phyloP scores from a whole-genome alignment of 2,113 vertebrate genomes.

The Leptobrachium leishanense region DNA sequence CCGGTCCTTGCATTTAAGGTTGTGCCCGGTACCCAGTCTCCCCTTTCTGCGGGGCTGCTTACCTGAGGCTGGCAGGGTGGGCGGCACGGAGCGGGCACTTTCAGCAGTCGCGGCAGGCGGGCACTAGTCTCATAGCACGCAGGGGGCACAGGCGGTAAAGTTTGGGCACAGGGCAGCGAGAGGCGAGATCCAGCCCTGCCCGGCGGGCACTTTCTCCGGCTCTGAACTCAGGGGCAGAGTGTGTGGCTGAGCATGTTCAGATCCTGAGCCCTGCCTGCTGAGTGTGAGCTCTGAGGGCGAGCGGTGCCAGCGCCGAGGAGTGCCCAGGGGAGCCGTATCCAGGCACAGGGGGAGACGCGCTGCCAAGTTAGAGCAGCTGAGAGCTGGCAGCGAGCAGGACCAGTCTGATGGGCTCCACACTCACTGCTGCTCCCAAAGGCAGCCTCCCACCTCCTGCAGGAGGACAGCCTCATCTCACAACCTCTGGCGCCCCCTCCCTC shows the following conservation, averaged over 20 bases:
- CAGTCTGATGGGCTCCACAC: conserved; percentile 36
- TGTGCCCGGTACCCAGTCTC: too few species aligned
- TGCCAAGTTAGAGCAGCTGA: conserved; percentile 34
- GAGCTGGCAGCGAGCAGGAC: conserved; percentile 20
- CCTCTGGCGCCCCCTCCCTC: conserved; percentile 45
- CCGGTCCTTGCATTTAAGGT: too few species aligned
- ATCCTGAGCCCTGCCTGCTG: conserved; percentile 57
- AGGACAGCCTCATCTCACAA: conserved; percentile 67
- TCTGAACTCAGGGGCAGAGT: conserved; percentile 74
- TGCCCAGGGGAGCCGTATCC: conserved; percentile 43
- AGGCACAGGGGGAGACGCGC: conserved; percentile 43
- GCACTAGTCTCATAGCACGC: conserved; percentile 33
- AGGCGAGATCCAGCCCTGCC: not conserved
- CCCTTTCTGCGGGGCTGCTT: too few species aligned
- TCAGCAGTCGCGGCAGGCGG: conserved; percentile 8
- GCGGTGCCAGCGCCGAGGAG: conserved; percentile 46
- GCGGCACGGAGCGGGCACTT: not conserved
- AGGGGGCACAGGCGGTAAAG: conserved; percentile 4
- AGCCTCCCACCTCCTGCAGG: conserved; percentile 43
- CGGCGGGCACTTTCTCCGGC: conserved; percentile 53
- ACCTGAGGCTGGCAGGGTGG: conserved; percentile 11
- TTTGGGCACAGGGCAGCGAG: conserved; percentile 1
- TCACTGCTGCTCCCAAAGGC: conserved; percentile 25
- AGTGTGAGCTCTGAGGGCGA: conserved; percentile 35
- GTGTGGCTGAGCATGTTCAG: conserved; percentile 67